These are phyloP conservation scores for Gerosis bhagava DNA, from an alignment of 2,888 invertebrate species.

Conservation along the genomic window DNA sequence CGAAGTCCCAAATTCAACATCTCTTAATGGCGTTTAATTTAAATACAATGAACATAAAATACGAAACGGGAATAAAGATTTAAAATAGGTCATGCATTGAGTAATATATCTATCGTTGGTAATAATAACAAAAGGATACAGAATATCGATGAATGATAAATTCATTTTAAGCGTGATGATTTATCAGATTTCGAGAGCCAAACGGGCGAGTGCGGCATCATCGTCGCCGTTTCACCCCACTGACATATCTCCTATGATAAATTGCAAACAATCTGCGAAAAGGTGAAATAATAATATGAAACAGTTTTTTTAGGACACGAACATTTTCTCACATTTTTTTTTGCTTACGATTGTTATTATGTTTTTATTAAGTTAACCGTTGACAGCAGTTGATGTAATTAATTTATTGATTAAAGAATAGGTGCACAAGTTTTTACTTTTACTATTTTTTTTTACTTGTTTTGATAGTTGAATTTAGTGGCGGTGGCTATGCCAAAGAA, in stretches of 20 bases:
- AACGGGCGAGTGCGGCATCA: constrained; percentile 56
- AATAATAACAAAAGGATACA: constrained; percentile 47
- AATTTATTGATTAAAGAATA: too few species aligned
- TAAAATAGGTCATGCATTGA: constrained; percentile 19
- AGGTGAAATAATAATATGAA: constrained; percentile 55
- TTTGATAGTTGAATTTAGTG: too few species aligned
- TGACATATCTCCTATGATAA: constrained; percentile 67
- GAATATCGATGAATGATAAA: constrained; percentile 57
- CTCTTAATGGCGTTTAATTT: constrained; percentile 1
- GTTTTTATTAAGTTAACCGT: too few species aligned
- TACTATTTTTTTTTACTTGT: too few species aligned
- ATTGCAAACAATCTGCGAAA: constrained; percentile 62
- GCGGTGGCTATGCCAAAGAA: too few species aligned
- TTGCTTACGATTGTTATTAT: constrained; percentile 8
- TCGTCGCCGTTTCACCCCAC: constrained; percentile 53
- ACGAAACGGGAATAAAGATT: constrained; percentile 16
- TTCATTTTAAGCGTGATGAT: constrained; percentile 64
- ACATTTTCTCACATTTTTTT: constrained; percentile 10
- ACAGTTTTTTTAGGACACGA: constrained; percentile 33
- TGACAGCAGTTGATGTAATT: too few species aligned
- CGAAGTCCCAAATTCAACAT: constrained; percentile 4
- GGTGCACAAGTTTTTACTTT: too few species aligned
- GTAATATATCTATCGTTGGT: constrained; percentile 28
- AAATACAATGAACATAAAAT: constrained; percentile 16
- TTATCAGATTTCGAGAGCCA: constrained; percentile 53